Conservation (phyloP, 2,113 vertebrate species). For the Paracanthobrama guichenoti region DNA sequence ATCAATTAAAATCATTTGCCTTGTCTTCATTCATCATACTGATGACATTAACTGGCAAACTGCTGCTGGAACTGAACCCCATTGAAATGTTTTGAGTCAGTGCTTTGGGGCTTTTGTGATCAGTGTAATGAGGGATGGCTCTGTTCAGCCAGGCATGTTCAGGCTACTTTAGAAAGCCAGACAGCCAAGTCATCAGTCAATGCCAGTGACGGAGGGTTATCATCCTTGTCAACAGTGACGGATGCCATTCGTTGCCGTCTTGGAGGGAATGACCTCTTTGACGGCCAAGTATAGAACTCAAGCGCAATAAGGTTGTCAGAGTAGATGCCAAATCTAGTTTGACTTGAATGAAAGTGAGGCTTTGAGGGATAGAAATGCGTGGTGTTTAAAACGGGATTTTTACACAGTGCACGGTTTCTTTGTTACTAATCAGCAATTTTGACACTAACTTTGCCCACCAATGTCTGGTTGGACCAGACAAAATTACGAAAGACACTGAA, state of each 20-base stretch:
- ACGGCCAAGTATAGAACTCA: neutral
- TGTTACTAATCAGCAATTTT: too few relatives aligned
- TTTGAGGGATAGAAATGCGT: neutral
- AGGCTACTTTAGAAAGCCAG: neutral
- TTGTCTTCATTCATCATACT: conserved; percentile 6
- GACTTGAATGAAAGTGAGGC: neutral
- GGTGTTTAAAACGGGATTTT: too few relatives aligned
- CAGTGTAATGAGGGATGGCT: neutral
- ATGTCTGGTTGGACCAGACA: too few relatives aligned
- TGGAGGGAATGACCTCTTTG: neutral
- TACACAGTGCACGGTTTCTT: too few relatives aligned
- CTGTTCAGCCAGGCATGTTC: neutral
- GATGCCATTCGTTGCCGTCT: neutral
- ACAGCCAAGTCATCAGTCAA: neutral
- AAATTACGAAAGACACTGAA: too few relatives aligned
- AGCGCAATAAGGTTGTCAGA: neutral
- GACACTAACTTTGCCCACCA: too few relatives aligned
- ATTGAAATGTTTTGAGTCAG: neutral
- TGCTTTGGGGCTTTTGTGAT: neutral
- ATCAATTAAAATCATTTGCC: neutral
- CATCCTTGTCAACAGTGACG: neutral
- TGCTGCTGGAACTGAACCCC: neutral
- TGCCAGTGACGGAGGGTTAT: neutral
- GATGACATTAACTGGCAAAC: neutral
- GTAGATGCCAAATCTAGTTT: neutral